A percentile compares a stretch with the other conserved stretches of the same genome.
Evolutionary conservation across 2,797 vertebrate genomes (phyloP).

Genomic region (Enteromius viviparus): DNA sequence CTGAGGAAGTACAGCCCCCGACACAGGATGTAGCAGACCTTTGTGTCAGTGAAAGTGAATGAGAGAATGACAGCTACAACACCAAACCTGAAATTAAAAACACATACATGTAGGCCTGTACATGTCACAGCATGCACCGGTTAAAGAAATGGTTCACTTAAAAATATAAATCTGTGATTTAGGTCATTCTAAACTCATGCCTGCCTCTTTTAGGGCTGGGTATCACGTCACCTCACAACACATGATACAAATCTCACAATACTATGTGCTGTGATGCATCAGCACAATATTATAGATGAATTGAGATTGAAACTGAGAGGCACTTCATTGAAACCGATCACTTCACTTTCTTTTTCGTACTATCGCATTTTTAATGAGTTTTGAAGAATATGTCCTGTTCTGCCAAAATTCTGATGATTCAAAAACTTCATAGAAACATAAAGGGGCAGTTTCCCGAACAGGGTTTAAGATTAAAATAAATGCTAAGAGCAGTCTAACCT

Average conservation of each 20-base stretch:
- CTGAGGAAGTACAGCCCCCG: conserved; percentile 69
- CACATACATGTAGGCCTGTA: too few relatives aligned
- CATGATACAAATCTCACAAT: background rate
- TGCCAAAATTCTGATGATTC: background rate
- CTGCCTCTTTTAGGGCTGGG: background rate
- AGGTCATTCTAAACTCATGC: background rate
- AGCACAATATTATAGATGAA: background rate
- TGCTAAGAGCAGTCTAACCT: too few relatives aligned
- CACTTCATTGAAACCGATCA: too few relatives aligned
- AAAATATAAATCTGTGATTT: background rate
- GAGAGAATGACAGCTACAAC: conserved; percentile 72
- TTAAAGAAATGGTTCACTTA: background rate
- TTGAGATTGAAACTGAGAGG: background rate
- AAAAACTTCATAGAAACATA: background rate
- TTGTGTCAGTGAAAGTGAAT: conserved; percentile 58
- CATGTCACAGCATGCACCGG: background rate
- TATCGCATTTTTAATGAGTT: background rate
- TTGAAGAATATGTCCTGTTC: background rate
- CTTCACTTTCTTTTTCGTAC: background rate
- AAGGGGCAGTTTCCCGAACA: too few relatives aligned
- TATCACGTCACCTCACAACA: background rate
- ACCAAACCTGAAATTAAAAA: conserved; percentile 33
- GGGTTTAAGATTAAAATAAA: too few relatives aligned
- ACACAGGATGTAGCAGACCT: conserved; percentile 80
- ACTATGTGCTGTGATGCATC: background rate